phyloP scores from a whole-genome alignment of 1,140 invertebrate genomes.

The Coenobita brevimanus region DNA sequence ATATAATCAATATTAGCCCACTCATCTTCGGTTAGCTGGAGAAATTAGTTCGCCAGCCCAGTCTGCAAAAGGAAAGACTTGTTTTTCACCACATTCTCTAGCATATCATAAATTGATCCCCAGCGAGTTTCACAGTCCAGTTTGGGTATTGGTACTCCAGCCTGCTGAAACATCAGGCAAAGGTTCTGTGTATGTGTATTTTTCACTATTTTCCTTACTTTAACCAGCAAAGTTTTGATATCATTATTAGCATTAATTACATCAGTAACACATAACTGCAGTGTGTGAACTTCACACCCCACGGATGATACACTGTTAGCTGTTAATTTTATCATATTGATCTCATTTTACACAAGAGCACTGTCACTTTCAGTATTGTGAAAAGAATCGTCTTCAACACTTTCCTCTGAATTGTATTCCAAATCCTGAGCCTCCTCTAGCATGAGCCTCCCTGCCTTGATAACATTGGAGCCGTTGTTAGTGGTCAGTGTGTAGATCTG shows the following conservation, averaged over 20 bases:
- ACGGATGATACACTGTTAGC: background rate
- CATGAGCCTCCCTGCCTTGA: constrained; percentile 1
- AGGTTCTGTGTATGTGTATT: too few relatives aligned
- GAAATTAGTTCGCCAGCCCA: background rate
- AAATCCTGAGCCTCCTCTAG: background rate
- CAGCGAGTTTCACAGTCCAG: too few relatives aligned
- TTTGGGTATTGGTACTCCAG: too few relatives aligned
- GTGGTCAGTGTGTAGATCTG: too few relatives aligned
- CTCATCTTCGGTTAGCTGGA: too few relatives aligned
- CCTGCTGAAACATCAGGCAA: too few relatives aligned
- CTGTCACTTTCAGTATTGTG: background rate
- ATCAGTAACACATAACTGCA: background rate
- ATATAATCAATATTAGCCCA: too few relatives aligned
- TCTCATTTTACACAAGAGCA: too few relatives aligned
- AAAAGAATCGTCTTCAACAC: background rate
- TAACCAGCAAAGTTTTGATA: too few relatives aligned
- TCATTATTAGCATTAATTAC: constrained; percentile 1
- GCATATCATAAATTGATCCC: background rate
- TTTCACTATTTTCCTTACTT: too few relatives aligned
- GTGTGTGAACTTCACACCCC: constrained; percentile 1
- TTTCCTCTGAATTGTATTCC: background rate
- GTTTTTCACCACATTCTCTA: background rate
- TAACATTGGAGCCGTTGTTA: too few relatives aligned
- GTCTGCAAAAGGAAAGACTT: background rate
- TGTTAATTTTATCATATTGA: too few relatives aligned